Conservation (phyloP, 2,113 vertebrate species). For the Dicerorhinus sumatrensis region DNA sequence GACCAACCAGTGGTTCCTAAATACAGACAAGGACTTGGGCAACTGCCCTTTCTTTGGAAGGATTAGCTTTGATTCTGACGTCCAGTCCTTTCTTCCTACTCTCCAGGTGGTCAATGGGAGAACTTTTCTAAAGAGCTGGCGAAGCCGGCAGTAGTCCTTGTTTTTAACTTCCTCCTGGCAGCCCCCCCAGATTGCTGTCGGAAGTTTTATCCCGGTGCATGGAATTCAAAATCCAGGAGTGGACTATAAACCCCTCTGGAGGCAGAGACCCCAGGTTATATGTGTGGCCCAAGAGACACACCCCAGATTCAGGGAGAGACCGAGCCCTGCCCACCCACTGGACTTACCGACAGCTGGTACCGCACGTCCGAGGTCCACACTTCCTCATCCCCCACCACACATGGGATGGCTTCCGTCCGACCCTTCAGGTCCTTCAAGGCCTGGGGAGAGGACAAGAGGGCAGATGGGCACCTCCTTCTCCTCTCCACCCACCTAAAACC, state of each 20-base stretch:
- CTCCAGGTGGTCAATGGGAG: not conserved
- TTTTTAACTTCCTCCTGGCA: not conserved
- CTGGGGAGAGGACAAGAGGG: slow-evolving; percentile 76
- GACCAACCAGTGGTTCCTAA: not conserved
- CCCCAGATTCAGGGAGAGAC: not conserved
- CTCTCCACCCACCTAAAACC: too few species aligned
- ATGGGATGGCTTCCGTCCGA: slow-evolving; percentile 93
- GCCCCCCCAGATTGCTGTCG: not conserved
- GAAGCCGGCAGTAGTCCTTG: not conserved
- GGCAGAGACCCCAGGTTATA: not conserved
- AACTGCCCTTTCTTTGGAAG: not conserved
- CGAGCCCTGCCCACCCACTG: rapidly evolving
- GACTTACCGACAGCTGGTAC: slow-evolving; percentile 96
- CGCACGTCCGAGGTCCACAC: slow-evolving; percentile 93
- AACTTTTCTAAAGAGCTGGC: not conserved
- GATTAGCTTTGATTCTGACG: not conserved
- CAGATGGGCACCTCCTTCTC: rapidly evolving
- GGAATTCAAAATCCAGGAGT: not conserved
- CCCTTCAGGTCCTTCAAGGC: slow-evolving; percentile 89
- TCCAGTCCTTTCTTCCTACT: not conserved
- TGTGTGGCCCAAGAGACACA: rapidly evolving
- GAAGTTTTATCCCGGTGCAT: rapidly evolving
- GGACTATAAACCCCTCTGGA: rapidly evolving
- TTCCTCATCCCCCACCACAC: slow-evolving; percentile 94
- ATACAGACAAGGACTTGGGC: not conserved